Evolutionary conservation across 2,888 invertebrate genomes (phyloP).

Genomic region (Heliothis peltigera): DNA sequence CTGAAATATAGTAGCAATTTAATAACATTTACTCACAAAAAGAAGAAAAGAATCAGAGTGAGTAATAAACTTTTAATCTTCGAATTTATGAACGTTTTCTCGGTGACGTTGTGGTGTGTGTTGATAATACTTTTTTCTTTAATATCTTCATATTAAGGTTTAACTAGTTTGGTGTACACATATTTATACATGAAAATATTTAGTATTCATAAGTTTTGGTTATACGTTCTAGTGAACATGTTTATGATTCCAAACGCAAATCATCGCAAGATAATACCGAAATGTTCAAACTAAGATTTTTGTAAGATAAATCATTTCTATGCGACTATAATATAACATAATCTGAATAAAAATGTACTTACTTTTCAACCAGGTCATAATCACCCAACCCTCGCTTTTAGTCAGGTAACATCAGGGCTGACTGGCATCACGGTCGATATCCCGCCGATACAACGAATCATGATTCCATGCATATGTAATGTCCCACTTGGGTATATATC

Average conservation of each 20-base stretch:
- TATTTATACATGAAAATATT: neutral
- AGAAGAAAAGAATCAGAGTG: neutral
- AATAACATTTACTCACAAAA: conserved; percentile 1
- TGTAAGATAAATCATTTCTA: no score
- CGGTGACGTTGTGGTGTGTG: no score
- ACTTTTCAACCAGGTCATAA: no score
- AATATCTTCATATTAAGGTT: neutral
- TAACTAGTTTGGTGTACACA: neutral
- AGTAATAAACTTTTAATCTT: neutral
- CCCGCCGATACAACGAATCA: conserved; percentile 23
- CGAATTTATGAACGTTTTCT: conserved; percentile 1
- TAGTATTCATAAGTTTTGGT: neutral
- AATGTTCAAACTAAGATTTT: no score
- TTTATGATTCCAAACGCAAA: neutral
- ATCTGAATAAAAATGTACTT: no score
- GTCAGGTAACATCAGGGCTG: conserved; percentile 1
- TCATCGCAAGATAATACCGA: neutral
- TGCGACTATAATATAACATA: no score
- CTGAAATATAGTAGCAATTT: neutral
- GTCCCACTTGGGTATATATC: conserved; percentile 10
- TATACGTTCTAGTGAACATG: neutral
- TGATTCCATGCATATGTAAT: conserved; percentile 46
- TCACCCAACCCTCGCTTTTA: neutral
- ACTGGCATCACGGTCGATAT: conserved; percentile 29
- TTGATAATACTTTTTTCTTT: neutral